A percentile compares a stretch with the other conserved stretches of the same genome.
Evolutionary conservation across 2,888 invertebrate genomes (phyloP).

Genomic region (Rotaria macrura): DNA sequence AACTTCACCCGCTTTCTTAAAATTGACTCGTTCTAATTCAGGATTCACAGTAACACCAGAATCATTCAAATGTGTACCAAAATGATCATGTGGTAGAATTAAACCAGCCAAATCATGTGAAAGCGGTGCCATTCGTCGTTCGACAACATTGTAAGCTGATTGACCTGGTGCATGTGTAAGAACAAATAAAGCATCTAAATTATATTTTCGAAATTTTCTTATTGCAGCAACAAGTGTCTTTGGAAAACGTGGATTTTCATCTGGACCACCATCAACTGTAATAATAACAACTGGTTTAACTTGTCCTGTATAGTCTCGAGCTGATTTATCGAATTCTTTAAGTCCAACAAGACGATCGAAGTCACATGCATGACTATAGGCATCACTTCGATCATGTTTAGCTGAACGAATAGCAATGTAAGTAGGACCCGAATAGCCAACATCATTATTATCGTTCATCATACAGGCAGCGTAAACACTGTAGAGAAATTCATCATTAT

Average conservation of each 20-base stretch:
- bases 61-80: slow-evolving; percentile 21
- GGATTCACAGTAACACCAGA: neutral
- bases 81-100: slow-evolving; percentile 13
- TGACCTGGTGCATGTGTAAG: slow-evolving; percentile 45
- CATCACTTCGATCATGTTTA: slow-evolving; percentile 16
- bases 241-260: slow-evolving; percentile 34
- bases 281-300: slow-evolving; percentile 35
- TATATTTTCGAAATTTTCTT: slow-evolving; percentile 35
- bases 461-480: slow-evolving; percentile 13
- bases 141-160: slow-evolving; percentile 43
- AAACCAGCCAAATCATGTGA: slow-evolving; percentile 22
- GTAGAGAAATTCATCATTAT: neutral
- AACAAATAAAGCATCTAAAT: slow-evolving; percentile 53
- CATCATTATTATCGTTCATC: slow-evolving; percentile 18
- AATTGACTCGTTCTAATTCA: slow-evolving; percentile 32
- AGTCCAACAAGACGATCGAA: slow-evolving; percentile 37
- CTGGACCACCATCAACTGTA: slow-evolving; percentile 19
- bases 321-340: slow-evolving; percentile 36
- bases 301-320: neutral
- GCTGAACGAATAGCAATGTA: slow-evolving; percentile 36
- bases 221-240: slow-evolving; percentile 36
- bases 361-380: slow-evolving; percentile 36
- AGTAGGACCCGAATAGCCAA: slow-evolving; percentile 48
- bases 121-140: slow-evolving; percentile 45
- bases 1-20: slow-evolving; percentile 35